phyloP scores from a whole-genome alignment of 2,888 invertebrate species.

The Neoitamus cyanurus region DNA sequence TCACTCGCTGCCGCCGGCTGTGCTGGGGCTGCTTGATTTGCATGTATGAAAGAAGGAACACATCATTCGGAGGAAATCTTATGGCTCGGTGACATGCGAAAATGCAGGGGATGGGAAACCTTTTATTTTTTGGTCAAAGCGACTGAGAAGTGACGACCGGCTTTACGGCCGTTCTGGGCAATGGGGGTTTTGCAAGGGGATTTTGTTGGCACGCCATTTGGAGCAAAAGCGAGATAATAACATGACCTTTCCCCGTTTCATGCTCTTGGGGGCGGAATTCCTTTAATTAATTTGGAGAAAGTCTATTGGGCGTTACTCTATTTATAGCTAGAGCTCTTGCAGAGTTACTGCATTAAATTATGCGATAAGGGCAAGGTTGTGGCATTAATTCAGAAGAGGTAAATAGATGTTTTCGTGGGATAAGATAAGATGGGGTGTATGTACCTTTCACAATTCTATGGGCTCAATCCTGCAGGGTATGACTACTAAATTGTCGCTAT shows the following conservation, averaged over 20 bases:
- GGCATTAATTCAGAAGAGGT: neutral
- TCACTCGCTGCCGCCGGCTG: neutral
- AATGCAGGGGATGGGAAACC: constrained; percentile 11
- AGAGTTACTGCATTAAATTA: neutral
- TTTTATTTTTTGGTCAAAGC: neutral
- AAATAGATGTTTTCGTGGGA: neutral
- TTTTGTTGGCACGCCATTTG: neutral
- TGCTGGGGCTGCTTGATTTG: constrained; percentile 15
- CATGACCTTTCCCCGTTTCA: neutral
- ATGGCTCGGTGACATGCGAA: constrained; percentile 24
- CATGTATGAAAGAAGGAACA: constrained; percentile 14
- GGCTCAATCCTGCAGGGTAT: neutral
- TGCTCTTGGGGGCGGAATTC: neutral
- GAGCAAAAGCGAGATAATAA: neutral
- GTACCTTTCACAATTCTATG: neutral
- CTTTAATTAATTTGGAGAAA: neutral
- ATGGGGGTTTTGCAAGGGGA: neutral
- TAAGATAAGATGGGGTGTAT: neutral
- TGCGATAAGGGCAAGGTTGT: neutral
- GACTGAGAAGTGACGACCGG: neutral
- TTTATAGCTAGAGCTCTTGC: neutral
- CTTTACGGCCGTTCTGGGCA: neutral
- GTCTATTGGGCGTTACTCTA: neutral
- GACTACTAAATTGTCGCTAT: neutral
- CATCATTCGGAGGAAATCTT: constrained; percentile 18